These are phyloP conservation scores for Gastrophysa polygoni DNA, from an alignment of 2,888 invertebrate species.

Conservation along the genomic window DNA sequence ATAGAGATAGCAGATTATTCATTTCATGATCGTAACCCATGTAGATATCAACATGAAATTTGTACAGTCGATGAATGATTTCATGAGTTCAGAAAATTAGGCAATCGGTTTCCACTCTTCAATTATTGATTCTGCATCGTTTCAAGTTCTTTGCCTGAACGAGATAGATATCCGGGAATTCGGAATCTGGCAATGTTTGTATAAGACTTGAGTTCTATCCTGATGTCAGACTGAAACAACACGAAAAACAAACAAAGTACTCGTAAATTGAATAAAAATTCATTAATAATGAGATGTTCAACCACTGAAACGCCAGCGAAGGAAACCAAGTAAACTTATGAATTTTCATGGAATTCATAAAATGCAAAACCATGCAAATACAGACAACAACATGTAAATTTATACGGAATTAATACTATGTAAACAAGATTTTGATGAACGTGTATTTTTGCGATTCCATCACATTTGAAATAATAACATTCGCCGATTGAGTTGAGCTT, in stretches of 20 bases:
- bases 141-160: too few relatives aligned
- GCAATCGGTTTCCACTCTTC: too few relatives aligned
- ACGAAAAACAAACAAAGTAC: constrained; percentile 13
- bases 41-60: too few relatives aligned
- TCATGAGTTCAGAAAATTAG: too few relatives aligned
- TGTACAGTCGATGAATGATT: too few relatives aligned
- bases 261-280: constrained; percentile 6
- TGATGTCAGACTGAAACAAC: neutral
- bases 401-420: constrained; percentile 51
- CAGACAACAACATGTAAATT: constrained; percentile 48
- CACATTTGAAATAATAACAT: constrained; percentile 28
- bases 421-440: constrained; percentile 44
- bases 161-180: neutral
- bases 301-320: constrained; percentile 32
- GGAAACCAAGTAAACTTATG: constrained; percentile 43
- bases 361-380: constrained; percentile 47
- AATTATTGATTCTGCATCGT: too few relatives aligned
- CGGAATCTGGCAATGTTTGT: constrained; percentile 2
- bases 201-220: constrained; percentile 11
- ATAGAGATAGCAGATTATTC: too few relatives aligned
- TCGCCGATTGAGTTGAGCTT: constrained; percentile 14
- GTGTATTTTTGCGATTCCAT: constrained; percentile 33
- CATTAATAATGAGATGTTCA: constrained; percentile 24
- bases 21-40: too few relatives aligned
- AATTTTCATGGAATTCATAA: constrained; percentile 48